Base-by-base conservation (phyloP, 2,888 invertebrate species). In the Exocentrus adspersus region DNA sequence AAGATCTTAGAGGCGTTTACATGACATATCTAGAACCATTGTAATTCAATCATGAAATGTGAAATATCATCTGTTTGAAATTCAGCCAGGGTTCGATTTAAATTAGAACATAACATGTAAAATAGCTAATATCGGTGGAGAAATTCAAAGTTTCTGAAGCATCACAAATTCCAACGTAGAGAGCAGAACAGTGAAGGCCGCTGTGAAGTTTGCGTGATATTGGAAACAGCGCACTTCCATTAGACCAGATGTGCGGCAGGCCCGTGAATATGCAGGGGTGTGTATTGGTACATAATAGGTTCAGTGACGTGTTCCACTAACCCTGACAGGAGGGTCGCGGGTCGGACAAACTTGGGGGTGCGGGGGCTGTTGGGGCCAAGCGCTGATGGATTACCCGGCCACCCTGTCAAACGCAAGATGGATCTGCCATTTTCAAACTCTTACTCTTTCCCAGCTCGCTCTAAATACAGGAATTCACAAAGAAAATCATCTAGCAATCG, bases 301-400 rank as follows among this genome's bases (percentile, higher is more conserved):
- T 82, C 83, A 82, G 81, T 82, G 83, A 82, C 82, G 83, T 83
- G 83, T 83, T 83, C 83, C 79, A 83, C 80, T 83, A 83, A 83
- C 83, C 82, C 82, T 82, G 82, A 81, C 81, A 79, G 81, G 79
- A 80, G 81, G 80, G 80, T 80, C 79, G 64, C 64, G 73, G 73
- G 69, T 71, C 63, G 54, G 67, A 64, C 62, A 51, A 46, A 54
- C 60, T 62, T 60, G 60, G 72, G 73, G 64, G 50, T 54, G 43
- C 56, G 53, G 64, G 70, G 72, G 62, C 65, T 73, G 72, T 68
- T 72, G 75, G 75, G 77, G 77, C 74, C 69, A 68, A 71, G 72
- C 72, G 72, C 79, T 82, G 82, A 83, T 83, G 81, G 82, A 82
- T 82, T 80, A 79, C 79, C 79, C 79, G 80, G 80, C 81, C 81